phyloP scores from a whole-genome alignment of 2,113 vertebrate genomes.

The Xyrauchen texanus region DNA sequence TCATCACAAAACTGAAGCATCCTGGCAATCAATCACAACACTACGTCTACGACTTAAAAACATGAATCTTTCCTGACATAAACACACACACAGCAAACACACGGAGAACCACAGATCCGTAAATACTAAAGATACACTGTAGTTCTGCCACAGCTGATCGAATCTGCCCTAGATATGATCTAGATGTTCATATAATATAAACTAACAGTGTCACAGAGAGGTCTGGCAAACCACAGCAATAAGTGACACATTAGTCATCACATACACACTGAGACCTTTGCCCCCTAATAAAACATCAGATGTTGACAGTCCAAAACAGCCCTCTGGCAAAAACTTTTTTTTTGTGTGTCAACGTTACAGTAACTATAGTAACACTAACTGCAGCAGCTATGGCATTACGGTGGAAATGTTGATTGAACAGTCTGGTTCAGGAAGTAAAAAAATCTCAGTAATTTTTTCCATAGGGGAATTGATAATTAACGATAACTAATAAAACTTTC shows the following conservation, averaged over 20 bases:
- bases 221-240: not conserved
- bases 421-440: too few species aligned
- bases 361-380: too few species aligned
- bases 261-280: constrained; percentile 7
- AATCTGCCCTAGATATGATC: not conserved
- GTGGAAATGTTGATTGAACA: too few species aligned
- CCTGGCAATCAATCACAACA: not conserved
- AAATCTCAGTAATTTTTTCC: too few species aligned
- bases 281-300: not conserved
- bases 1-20: not conserved
- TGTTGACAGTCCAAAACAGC: not conserved
- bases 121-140: too few species aligned
- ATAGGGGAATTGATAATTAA: too few species aligned
- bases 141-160: too few species aligned
- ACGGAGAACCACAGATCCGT: too few species aligned
- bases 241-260: not conserved
- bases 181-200: not conserved
- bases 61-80: not conserved
- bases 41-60: not conserved
- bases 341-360: too few species aligned
- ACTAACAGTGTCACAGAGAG: not conserved
- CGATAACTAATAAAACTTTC: too few species aligned
- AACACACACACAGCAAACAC: not conserved
- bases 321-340: not conserved
- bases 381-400: too few species aligned